Percentiles rank a stretch among this genome's conserved stretches.
Conservation (phyloP, 2,797 vertebrate genomes). For the Anguilla megastoma region DNA sequence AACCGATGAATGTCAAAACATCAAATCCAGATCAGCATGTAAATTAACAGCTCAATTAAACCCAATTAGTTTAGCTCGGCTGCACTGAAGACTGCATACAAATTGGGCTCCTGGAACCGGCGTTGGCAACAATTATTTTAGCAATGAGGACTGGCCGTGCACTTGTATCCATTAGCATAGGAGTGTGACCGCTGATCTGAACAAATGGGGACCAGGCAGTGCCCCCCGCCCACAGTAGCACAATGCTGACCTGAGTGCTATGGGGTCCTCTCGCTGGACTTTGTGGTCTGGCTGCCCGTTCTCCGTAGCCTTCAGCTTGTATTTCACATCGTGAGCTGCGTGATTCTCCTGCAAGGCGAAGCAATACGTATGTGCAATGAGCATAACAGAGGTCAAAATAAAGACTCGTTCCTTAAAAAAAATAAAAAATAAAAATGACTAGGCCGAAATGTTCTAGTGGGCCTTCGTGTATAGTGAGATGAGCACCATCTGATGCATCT, state of each 20-base stretch:
- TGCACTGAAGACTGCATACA: neutral
- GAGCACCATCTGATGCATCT: neutral
- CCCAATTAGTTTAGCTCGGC: neutral
- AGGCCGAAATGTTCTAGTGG: neutral
- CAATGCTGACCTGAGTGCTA: constrained; percentile 74
- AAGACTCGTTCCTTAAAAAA: neutral
- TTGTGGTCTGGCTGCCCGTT: constrained; percentile 92
- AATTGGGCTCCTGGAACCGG: neutral
- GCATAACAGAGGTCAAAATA: neutral
- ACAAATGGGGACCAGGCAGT: neutral
- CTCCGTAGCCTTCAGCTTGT: constrained; percentile 86
- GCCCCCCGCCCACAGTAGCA: neutral
- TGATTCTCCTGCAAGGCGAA: constrained; percentile 81
- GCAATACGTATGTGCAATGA: neutral
- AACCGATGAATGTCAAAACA: neutral
- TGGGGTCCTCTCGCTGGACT: constrained; percentile 71
- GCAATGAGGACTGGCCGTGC: neutral
- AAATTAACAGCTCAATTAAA: neutral
- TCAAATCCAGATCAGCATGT: neutral
- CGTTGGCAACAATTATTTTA: neutral
- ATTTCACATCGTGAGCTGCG: constrained; percentile 86
- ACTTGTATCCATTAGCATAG: neutral
- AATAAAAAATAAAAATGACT: neutral
- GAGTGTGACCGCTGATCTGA: neutral
- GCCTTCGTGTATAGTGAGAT: neutral